A percentile compares a stretch with the other conserved stretches of the same genome.
Evolutionary conservation across 1,140 invertebrate species (phyloP).

Genomic region (Caenorhabditis briggsae): DNA sequence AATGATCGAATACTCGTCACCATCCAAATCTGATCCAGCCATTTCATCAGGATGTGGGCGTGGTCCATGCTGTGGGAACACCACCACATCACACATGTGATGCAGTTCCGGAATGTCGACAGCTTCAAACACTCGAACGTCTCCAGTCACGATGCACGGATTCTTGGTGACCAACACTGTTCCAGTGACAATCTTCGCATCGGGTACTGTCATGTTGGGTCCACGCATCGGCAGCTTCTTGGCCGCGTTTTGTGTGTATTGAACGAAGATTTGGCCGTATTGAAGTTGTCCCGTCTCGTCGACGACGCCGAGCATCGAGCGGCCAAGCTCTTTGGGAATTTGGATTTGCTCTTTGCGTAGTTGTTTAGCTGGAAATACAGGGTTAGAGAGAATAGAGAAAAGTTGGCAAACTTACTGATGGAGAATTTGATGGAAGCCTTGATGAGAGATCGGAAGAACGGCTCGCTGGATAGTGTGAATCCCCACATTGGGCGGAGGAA

Average conservation of each 20-base stretch:
- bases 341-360: slow-evolving; percentile 72
- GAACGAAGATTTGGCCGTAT: slow-evolving; percentile 75
- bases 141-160: slow-evolving; percentile 78
- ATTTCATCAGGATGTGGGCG: slow-evolving; percentile 78
- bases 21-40: slow-evolving; percentile 77
- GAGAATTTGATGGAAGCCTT: slow-evolving; percentile 62
- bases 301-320: slow-evolving; percentile 74
- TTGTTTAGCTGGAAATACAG: slow-evolving; percentile 59
- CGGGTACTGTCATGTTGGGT: slow-evolving; percentile 51
- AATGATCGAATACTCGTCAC: slow-evolving; percentile 77
- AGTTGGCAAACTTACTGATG: slow-evolving; percentile 60
- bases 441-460: slow-evolving; percentile 73
- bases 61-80: slow-evolving; percentile 77
- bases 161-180: slow-evolving; percentile 76
- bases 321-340: slow-evolving; percentile 70
- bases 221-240: slow-evolving; percentile 28
- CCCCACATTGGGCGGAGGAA: slow-evolving; percentile 66
- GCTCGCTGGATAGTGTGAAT: slow-evolving; percentile 70
- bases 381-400: background rate
- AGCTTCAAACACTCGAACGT: slow-evolving; percentile 77
- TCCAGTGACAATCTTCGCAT: slow-evolving; percentile 61
- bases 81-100: slow-evolving; percentile 78
- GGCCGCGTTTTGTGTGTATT: slow-evolving; percentile 67
- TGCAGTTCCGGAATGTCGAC: slow-evolving; percentile 74
- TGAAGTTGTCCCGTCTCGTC: slow-evolving; percentile 72